Evolutionary conservation across 2,888 invertebrate species (phyloP), one percentile per base, ranked within the genome.

Genomic region (Branchellion lobata): DNA sequence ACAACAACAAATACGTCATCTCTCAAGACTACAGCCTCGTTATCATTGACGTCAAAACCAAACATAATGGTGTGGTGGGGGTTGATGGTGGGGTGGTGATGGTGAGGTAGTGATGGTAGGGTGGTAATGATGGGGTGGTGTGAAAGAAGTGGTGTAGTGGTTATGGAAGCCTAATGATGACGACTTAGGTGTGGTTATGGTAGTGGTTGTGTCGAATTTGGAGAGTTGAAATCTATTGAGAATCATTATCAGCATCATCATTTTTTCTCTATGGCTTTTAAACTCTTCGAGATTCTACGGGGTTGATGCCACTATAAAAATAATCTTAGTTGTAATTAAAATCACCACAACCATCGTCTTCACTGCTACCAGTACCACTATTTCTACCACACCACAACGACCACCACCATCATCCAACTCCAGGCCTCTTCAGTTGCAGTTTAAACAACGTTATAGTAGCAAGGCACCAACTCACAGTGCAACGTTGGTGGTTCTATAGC

Each of bases 401-500:
- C n/a, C n/a, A n/a, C n/a, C n/a, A n/a, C n/a, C n/a, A n/a, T n/a
- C n/a, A n/a, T n/a, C n/a, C n/a, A n/a, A n/a, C n/a, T n/a, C n/a
- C 69, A 69, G 69, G 80, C 27, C 71, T 51, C 31, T 81, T 79
- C 75, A 81, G 78, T 51, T 81, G 81, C 57, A 74, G 79, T 24
- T 47, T 81, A 51, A 79, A 81, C 57, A 79, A 79, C 33, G 65
- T 79, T 53, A 72, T 81, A n/a, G 65, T 78, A 18, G 81, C 79
- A 0, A 34, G 81, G 27, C 81, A 81, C 34, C 78, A 81, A 8
- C 24, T 81, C 34, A 51, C 27, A 31, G 81, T 81, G 24, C 21
- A 40, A 40, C 74, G 81, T 81, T 33, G 57, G 81, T 81, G 3
- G 0, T 5, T 21, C 14, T 21, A 11, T 72, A 11, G 3, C 5